These are phyloP conservation scores for Drosophila koepferae DNA, from an alignment of 2,888 invertebrate genomes.

Conservation along the genomic window DNA sequence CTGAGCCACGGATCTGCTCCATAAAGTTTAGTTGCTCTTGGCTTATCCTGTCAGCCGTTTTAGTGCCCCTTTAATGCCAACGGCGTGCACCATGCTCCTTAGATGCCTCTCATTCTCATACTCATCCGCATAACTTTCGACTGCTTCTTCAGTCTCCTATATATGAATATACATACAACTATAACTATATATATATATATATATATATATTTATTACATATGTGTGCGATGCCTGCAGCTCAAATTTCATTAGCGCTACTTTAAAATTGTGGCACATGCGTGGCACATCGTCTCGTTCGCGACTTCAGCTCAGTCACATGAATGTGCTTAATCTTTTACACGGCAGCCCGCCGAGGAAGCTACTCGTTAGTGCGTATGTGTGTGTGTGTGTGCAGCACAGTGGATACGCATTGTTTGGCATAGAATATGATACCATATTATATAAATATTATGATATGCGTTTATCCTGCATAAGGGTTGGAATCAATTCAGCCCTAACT, in stretches of 20 bases:
- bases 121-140: slow-evolving; percentile 20
- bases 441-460: slow-evolving; percentile 9
- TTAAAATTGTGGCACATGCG: slow-evolving; percentile 76
- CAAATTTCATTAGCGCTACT: slow-evolving; percentile 76
- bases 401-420: slow-evolving; percentile 21
- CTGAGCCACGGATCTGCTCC: slow-evolving; percentile 49
- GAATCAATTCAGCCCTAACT: not conserved
- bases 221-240: slow-evolving; percentile 40
- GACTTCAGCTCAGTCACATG: slow-evolving; percentile 61
- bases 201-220: not conserved
- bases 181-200: not conserved
- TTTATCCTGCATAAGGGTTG: slow-evolving; percentile 2
- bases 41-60: slow-evolving; percentile 53
- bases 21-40: slow-evolving; percentile 51
- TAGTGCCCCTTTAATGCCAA: slow-evolving; percentile 36
- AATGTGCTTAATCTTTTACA: slow-evolving; percentile 77
- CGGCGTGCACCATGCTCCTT: not conserved
- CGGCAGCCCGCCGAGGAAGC: slow-evolving; percentile 38
- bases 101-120: slow-evolving; percentile 8
- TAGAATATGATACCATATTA: slow-evolving; percentile 8
- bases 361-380: slow-evolving; percentile 5
- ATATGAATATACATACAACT: not conserved
- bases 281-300: slow-evolving; percentile 40
- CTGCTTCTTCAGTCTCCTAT: not conserved
- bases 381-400: slow-evolving; percentile 3